phyloP scores from a whole-genome alignment of 2,888 invertebrate genomes.

The Apeira syringaria region DNA sequence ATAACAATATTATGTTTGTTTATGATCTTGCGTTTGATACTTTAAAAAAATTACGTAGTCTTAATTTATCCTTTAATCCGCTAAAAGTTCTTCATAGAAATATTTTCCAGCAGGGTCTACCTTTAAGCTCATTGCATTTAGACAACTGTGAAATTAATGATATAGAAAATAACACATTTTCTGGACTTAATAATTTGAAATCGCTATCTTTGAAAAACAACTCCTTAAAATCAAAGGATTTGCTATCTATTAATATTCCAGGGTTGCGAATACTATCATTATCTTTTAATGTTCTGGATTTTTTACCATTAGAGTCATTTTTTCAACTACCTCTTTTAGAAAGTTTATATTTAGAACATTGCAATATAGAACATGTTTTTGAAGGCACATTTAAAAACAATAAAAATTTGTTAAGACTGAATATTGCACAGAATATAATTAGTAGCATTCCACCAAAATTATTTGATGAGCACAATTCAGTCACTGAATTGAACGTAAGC shows the following conservation, averaged over 20 bases:
- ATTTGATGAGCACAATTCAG: constrained; percentile 86
- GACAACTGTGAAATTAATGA: constrained; percentile 89
- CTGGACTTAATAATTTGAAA: constrained; percentile 89
- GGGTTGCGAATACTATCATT: constrained; percentile 89
- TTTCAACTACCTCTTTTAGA: constrained; percentile 91
- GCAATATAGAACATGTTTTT: constrained; percentile 87
- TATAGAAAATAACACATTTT: constrained; percentile 90
- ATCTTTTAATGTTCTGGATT: constrained; percentile 91
- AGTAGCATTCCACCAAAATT: constrained; percentile 85
- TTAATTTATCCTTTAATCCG: constrained; percentile 92
- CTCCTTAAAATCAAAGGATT: constrained; percentile 86
- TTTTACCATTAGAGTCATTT: constrained; percentile 87
- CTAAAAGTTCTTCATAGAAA: constrained; percentile 88
- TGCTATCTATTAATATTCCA: constrained; percentile 89
- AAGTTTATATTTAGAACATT: constrained; percentile 87
- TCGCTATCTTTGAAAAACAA: constrained; percentile 91
- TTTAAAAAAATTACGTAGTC: constrained; percentile 88
- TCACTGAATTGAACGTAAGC: constrained; percentile 90
- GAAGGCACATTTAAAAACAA: constrained; percentile 89
- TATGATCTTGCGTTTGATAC: constrained; percentile 90
- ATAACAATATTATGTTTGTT: constrained; percentile 87
- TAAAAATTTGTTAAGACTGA: constrained; percentile 88
- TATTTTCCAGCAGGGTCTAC: constrained; percentile 90
- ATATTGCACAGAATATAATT: constrained; percentile 89
- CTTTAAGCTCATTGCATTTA: constrained; percentile 88